These are phyloP conservation scores for Shargacucullia verbasci DNA, from an alignment of 2,888 invertebrate species.

Conservation along the genomic window DNA sequence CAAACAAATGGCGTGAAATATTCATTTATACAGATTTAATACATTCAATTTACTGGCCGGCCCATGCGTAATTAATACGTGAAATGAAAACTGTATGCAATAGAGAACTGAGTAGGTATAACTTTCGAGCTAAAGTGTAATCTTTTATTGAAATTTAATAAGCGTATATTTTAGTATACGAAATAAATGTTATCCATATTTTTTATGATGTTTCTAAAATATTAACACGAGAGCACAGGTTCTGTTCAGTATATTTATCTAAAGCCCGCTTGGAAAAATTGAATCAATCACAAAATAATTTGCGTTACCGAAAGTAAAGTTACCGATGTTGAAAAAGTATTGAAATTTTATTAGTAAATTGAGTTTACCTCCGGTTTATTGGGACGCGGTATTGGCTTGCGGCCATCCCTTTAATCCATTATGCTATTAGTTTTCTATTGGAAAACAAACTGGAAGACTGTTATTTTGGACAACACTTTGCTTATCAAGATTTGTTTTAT, in stretches of 20 bases:
- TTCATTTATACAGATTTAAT: constrained; percentile 3
- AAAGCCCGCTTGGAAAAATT: constrained; percentile 15
- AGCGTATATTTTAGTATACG: constrained; percentile 2
- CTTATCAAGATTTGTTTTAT: constrained; percentile 26
- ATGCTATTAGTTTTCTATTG: constrained; percentile 43
- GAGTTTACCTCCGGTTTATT: constrained; percentile 44
- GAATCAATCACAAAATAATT: constrained; percentile 35
- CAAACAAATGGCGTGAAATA: constrained; percentile 1
- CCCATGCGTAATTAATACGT: constrained; percentile 27
- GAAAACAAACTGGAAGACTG: constrained; percentile 29
- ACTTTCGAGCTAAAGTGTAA: not conserved
- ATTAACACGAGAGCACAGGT: not conserved
- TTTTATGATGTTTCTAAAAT: not conserved
- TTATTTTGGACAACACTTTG: constrained; percentile 29
- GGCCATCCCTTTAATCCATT: constrained; percentile 46
- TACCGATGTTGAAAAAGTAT: constrained; percentile 36
- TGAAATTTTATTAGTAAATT: constrained; percentile 49
- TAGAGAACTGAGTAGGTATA: too few relatives aligned
- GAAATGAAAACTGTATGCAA: constrained; percentile 11
- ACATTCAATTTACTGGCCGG: constrained; percentile 24
- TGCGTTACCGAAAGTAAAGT: constrained; percentile 32
- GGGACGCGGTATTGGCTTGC: constrained; percentile 24
- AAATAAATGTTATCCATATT: constrained; percentile 21
- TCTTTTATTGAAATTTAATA: constrained; percentile 15
- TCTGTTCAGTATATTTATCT: constrained; percentile 10